Percentiles rank a stretch among this genome's conserved stretches.
phyloP scores from a whole-genome alignment of 2,888 invertebrate genomes.

The Morpho achilles region DNA sequence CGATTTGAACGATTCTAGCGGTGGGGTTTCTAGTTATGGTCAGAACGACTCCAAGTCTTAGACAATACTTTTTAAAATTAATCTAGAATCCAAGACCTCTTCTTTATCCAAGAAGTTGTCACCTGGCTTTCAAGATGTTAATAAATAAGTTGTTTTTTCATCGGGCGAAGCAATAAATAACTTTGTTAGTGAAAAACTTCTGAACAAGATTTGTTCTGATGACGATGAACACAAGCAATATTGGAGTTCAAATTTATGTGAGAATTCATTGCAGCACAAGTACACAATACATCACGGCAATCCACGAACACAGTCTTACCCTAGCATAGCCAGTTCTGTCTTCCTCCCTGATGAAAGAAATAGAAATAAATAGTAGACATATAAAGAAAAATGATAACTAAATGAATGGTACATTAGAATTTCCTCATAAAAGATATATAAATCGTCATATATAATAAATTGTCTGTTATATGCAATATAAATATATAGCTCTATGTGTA shows the following conservation, averaged over 20 bases:
- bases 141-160: too few relatives aligned
- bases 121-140: too few relatives aligned
- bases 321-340: constrained; percentile 78
- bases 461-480: constrained; percentile 18
- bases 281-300: constrained; percentile 61
- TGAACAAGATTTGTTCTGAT: constrained; percentile 16
- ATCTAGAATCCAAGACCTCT: too few relatives aligned
- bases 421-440: constrained; percentile 13
- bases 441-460: constrained; percentile 29
- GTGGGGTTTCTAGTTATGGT: too few relatives aligned
- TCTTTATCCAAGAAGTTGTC: too few relatives aligned
- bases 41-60: too few relatives aligned
- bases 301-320: constrained; percentile 75
- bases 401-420: constrained; percentile 11
- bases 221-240: constrained; percentile 33
- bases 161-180: too few relatives aligned
- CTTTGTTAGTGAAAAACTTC: not conserved
- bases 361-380: constrained; percentile 47
- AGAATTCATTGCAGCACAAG: constrained; percentile 50
- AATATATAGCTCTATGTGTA: constrained; percentile 5
- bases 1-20: too few relatives aligned
- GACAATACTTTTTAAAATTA: too few relatives aligned
- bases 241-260: constrained; percentile 34
- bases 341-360: constrained; percentile 80
- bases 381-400: constrained; percentile 38